phyloP scores from a whole-genome alignment of 2,888 invertebrate genomes.

The Pammene fasciana region DNA sequence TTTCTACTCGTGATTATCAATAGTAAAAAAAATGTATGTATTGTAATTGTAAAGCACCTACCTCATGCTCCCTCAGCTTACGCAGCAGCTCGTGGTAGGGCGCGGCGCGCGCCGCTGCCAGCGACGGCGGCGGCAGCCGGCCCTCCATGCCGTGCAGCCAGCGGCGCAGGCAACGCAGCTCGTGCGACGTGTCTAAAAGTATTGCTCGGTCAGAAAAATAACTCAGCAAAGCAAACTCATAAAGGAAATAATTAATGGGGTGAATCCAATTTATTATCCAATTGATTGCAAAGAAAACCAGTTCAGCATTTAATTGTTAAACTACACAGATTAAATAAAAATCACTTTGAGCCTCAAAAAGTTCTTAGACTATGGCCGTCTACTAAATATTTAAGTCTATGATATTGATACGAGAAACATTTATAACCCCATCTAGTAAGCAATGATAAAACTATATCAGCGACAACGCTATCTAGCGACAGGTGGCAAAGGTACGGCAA shows the following conservation, averaged over 20 bases:
- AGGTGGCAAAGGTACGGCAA: neutral
- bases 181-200: constrained; percentile 87
- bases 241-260: too few relatives aligned
- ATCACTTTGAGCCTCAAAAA: too few relatives aligned
- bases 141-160: constrained; percentile 95
- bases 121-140: constrained; percentile 88
- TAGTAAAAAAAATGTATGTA: too few relatives aligned
- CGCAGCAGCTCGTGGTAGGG: constrained; percentile 89
- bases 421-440: constrained; percentile 5
- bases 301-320: too few relatives aligned
- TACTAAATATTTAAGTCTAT: too few relatives aligned
- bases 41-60: constrained; percentile 75
- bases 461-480: neutral
- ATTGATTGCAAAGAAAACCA: too few relatives aligned
- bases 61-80: constrained; percentile 92
- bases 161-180: constrained; percentile 89
- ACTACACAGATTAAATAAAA: too few relatives aligned
- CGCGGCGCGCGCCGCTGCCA: constrained; percentile 88
- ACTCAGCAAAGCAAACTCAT: too few relatives aligned
- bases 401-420: neutral
- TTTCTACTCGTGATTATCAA: too few relatives aligned
- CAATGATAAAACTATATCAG: neutral
- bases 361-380: too few relatives aligned
- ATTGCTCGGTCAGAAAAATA: neutral
- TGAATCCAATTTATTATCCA: too few relatives aligned